Evolutionary conservation across 2,888 invertebrate genomes (phyloP), one percentile per base, ranked within the genome.

Genomic region (Argynnis bischoffii): DNA sequence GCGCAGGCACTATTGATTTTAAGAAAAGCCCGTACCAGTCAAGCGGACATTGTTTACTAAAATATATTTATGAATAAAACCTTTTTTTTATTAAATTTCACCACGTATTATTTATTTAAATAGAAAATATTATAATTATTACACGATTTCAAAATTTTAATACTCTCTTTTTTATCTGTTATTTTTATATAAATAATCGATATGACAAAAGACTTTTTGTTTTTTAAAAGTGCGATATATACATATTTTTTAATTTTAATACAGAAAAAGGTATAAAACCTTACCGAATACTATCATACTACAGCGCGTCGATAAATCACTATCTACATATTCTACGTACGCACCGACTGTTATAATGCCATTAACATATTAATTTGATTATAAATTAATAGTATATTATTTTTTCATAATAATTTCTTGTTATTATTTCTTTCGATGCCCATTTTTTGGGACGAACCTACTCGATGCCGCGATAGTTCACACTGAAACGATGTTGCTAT

Each of bases 1-100:
- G 90, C 90, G 90, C 89, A 86, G 81, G 83, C 85, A 83, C 79
- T 89, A 90, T 90, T 81, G 90, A 90, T 90, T 90, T 90, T 88
- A 79, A 80, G 78, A 78, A 77, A 80, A 82, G 77, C 76, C 77
- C 79, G 78, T 78, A 69, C 69, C 65, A 69, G 79, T 78, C 77
- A 69, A 71, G 74, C 78, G 74, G 76, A 74, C 79, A 79, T 81
- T 84, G 82, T 83, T 83, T 80, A 84, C 81, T 79, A 82, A 79
- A 79, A 78, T 77, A 78, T 76, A 73, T 67, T 71, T 72, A 64
- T n/a, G 59, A 65, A 59, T 56, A 67, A 65, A 70, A 21, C 64
- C 64, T 64, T 55, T 55, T 55, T 55, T 59, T 61, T 63, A 26
- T 26, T 53, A 16, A 31, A 35, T 15, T 18, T 51, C 14, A 51